phyloP scores from a whole-genome alignment of 2,113 vertebrate species.

The Bos taurus region DNA sequence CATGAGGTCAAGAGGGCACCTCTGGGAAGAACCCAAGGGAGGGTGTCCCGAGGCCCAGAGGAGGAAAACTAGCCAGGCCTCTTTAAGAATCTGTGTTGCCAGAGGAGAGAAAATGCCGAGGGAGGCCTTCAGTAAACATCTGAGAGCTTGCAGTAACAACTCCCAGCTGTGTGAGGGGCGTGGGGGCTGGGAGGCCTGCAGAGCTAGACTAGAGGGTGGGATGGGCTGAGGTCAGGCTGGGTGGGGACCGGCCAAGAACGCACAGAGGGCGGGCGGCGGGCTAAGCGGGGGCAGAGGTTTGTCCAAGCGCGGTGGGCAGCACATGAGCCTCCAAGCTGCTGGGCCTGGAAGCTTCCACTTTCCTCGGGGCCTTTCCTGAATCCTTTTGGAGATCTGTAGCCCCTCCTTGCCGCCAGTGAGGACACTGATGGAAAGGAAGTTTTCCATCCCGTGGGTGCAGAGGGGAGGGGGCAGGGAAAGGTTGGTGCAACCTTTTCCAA shows the following conservation, averaged over 20 bases:
- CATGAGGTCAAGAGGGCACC: neutral
- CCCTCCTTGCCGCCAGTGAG: neutral
- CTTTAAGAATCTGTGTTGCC: neutral
- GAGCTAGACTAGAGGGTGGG: neutral
- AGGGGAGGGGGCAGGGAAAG: neutral
- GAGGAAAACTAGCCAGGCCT: neutral
- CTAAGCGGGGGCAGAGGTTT: rapidly evolving
- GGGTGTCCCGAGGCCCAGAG: neutral
- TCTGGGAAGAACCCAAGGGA: neutral
- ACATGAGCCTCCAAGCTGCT: rapidly evolving
- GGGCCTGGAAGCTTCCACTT: neutral
- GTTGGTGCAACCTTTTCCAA: neutral
- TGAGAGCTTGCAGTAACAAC: neutral
- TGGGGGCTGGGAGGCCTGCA: neutral
- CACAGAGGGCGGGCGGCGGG: rapidly evolving
- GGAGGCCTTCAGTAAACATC: neutral
- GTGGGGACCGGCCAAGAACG: neutral
- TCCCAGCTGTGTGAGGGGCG: constrained; percentile 14
- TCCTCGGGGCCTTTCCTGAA: neutral
- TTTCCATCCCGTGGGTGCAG: neutral
- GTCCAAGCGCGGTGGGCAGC: neutral
- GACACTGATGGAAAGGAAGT: neutral
- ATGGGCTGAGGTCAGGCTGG: neutral
- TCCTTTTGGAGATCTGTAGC: neutral
- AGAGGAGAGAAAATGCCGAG: neutral